A percentile compares a stretch with the other conserved stretches of the same genome.
Conservation (phyloP, 2,888 invertebrate genomes). For the Plagodis dolabraria region DNA sequence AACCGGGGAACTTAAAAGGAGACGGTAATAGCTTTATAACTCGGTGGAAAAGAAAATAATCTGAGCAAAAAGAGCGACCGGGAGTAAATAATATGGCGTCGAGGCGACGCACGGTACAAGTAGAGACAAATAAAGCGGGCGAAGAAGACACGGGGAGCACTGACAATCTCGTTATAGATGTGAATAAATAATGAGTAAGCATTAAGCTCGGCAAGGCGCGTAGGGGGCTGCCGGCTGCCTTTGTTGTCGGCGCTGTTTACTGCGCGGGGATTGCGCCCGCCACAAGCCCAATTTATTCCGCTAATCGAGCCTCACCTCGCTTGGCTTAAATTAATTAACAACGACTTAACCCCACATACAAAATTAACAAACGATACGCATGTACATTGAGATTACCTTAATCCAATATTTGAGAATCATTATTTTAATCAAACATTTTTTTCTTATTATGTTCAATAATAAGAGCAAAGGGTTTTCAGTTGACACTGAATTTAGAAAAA, state of each 20-base stretch:
- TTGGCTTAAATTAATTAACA: slow-evolving; percentile 78
- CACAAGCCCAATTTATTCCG: slow-evolving; percentile 79
- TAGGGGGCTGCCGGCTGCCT: slow-evolving; percentile 63
- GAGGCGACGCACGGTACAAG: slow-evolving; percentile 45
- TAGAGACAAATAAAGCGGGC: slow-evolving; percentile 63
- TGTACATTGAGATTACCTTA: slow-evolving; percentile 24
- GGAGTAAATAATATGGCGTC: slow-evolving; percentile 55
- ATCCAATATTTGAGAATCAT: neutral
- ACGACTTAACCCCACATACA: slow-evolving; percentile 64
- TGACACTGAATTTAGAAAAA: no score
- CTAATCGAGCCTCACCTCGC: slow-evolving; percentile 77
- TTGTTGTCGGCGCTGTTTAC: slow-evolving; percentile 78
- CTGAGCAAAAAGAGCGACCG: slow-evolving; percentile 64
- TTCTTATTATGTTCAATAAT: no score
- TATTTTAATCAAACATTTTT: no score
- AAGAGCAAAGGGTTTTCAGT: no score
- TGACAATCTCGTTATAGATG: slow-evolving; percentile 82
- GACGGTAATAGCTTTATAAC: slow-evolving; percentile 66
- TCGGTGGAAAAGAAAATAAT: slow-evolving; percentile 65
- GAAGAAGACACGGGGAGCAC: slow-evolving; percentile 66
- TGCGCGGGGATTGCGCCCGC: slow-evolving; percentile 70
- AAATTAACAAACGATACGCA: slow-evolving; percentile 52
- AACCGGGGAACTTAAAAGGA: slow-evolving; percentile 54
- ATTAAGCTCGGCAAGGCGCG: slow-evolving; percentile 70
- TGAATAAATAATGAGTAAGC: slow-evolving; percentile 83